These are phyloP conservation scores for Anodontia alba DNA, from an alignment of 2,888 invertebrate species.

Conservation along the genomic window DNA sequence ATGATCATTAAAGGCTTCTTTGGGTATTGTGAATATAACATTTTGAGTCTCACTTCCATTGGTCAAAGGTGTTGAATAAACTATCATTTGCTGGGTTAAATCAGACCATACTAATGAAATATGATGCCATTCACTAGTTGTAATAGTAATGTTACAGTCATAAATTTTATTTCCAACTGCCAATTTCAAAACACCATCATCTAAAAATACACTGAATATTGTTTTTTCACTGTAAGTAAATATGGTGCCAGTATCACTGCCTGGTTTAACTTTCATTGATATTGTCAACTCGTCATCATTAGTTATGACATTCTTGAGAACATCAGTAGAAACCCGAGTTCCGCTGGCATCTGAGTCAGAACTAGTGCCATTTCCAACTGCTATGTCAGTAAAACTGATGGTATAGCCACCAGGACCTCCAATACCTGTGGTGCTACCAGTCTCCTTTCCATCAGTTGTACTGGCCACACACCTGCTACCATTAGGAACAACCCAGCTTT, in stretches of 20 bases:
- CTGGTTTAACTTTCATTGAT: neutral
- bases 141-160: neutral
- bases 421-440: neutral
- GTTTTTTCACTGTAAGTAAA: conserved; percentile 3
- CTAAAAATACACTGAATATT: neutral
- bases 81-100: neutral
- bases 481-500: neutral
- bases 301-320: neutral
- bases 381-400: neutral
- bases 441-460: neutral
- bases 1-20: conserved; percentile 47
- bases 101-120: neutral
- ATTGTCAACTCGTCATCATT: neutral
- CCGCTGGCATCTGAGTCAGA: neutral
- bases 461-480: neutral
- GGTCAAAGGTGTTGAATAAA: neutral
- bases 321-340: neutral
- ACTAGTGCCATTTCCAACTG: too few species aligned
- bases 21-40: conserved; percentile 4
- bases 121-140: neutral
- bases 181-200: neutral
- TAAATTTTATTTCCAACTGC: neutral
- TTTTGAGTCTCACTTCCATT: neutral
- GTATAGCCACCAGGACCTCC: neutral
- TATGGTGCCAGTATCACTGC: neutral